Evolutionary conservation across 2,797 vertebrate genomes (phyloP).

Genomic region (Bucorvus abyssinicus): DNA sequence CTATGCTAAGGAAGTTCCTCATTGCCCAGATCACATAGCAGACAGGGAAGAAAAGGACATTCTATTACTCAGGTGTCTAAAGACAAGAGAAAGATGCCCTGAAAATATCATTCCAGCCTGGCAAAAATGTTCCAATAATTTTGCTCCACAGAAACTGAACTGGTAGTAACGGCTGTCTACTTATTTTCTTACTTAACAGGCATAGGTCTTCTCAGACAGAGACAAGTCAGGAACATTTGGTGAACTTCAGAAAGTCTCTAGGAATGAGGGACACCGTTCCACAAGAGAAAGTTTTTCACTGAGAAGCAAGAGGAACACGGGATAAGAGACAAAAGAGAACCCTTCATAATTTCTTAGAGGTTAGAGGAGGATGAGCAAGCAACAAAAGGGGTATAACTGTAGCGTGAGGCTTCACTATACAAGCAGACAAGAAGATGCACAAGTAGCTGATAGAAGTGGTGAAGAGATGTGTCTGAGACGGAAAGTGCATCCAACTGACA

Average conservation of each 20-base stretch:
- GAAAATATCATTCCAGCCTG: neutral
- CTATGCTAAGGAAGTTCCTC: neutral
- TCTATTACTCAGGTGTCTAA: neutral
- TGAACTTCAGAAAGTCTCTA: neutral
- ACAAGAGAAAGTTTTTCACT: neutral
- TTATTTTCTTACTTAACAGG: neutral
- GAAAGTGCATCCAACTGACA: neutral
- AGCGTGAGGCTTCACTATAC: neutral
- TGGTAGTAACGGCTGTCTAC: neutral
- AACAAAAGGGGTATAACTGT: neutral
- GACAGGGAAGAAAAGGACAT: neutral
- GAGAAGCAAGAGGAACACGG: neutral
- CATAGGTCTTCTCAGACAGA: neutral
- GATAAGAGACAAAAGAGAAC: neutral
- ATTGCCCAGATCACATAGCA: neutral
- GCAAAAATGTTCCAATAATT: neutral
- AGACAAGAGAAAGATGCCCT: neutral
- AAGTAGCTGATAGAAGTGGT: neutral
- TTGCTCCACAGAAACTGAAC: neutral
- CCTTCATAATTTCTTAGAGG: neutral
- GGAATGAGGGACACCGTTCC: neutral
- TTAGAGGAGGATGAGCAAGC: neutral
- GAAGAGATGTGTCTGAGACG: neutral
- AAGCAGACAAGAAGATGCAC: neutral
- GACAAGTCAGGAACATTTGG: neutral